Conservation (phyloP, 2,113 vertebrate genomes). For the Eurypyga helias region DNA sequence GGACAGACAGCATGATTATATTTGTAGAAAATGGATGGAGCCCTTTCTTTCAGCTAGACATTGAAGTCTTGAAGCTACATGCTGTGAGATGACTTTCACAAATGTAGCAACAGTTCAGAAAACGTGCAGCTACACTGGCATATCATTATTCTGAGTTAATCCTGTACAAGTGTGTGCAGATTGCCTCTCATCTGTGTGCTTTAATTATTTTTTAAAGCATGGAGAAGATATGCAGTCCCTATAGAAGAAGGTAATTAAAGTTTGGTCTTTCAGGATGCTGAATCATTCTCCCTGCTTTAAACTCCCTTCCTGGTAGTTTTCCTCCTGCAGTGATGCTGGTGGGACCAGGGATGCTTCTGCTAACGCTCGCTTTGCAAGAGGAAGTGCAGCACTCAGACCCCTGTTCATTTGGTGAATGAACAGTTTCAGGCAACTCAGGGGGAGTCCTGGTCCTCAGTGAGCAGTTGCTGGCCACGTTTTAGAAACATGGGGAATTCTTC, state of each 20-base stretch:
- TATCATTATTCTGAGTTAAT: neutral
- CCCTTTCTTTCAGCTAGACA: neutral
- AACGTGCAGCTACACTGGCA: neutral
- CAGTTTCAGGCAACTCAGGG: neutral
- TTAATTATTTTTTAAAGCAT: neutral
- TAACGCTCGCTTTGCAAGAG: neutral
- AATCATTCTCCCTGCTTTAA: neutral
- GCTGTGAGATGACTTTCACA: neutral
- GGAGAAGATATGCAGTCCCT: neutral
- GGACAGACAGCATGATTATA: rapidly evolving
- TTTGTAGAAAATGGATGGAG: neutral
- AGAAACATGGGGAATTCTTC: neutral
- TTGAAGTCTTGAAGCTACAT: neutral
- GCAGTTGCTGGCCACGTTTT: neutral
- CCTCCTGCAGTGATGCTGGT: neutral
- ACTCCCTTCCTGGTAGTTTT: neutral
- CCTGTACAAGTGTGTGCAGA: neutral
- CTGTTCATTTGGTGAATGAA: neutral
- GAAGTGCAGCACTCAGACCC: too few species aligned
- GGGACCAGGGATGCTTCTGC: neutral
- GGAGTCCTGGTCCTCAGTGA: neutral
- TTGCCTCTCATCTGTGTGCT: neutral
- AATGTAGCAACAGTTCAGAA: neutral
- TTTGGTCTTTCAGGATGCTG: neutral
- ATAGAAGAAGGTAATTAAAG: neutral